Conservation (phyloP, 1,140 invertebrate genomes). For the Harpegnathos saltator region DNA sequence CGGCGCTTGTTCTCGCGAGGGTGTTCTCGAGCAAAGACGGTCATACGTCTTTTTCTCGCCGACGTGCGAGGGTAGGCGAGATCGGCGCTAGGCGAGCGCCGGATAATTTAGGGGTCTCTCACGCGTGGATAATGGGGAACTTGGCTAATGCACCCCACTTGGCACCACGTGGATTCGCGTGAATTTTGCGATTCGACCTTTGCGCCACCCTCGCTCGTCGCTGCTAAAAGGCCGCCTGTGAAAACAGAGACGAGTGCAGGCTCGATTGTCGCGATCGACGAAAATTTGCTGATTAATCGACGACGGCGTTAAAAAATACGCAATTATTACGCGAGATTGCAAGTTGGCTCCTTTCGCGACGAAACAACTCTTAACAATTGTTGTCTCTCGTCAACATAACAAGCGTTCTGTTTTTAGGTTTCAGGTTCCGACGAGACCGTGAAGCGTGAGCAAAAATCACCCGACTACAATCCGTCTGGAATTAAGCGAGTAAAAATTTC, state of each 20-base stretch:
- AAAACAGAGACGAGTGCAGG: constrained; percentile 8
- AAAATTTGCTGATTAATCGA: background rate
- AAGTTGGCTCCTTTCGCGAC: no score
- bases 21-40: constrained; percentile 70
- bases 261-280: constrained; percentile 1
- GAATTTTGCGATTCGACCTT: constrained; percentile 71
- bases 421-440: no score
- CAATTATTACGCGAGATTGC: no score
- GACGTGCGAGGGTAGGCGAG: constrained; percentile 76
- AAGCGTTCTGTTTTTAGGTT: no score
- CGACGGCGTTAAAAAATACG: no score
- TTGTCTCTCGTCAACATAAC: no score
- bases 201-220: constrained; percentile 30
- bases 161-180: constrained; percentile 79
- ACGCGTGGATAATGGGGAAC: constrained; percentile 84
- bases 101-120: constrained; percentile 85
- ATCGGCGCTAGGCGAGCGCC: constrained; percentile 76
- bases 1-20: constrained; percentile 48
- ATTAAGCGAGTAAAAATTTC: no score
- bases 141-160: constrained; percentile 85
- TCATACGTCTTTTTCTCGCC: constrained; percentile 84
- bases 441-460: no score
- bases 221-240: constrained; percentile 5
- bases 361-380: no score
- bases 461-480: no score